Base-by-base conservation (phyloP, 2,888 invertebrate species). In the Aquatica leii region DNA sequence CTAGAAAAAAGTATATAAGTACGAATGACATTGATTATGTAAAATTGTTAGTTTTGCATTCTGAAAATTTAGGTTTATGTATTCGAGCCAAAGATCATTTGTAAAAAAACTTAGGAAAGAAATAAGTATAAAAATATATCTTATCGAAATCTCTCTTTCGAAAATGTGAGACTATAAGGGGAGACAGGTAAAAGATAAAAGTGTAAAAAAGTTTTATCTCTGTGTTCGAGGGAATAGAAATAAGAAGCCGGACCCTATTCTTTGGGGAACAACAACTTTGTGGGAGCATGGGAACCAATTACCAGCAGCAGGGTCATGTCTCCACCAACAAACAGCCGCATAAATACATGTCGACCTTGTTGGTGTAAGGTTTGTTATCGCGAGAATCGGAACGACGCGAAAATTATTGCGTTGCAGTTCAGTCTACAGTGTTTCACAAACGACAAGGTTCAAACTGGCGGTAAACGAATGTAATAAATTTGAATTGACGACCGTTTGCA, bases 271-370 rank as follows among this genome's bases (percentile, higher is more conserved):
- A 74, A 75, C 74, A 76, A 74, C 70, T 76, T 73, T 65, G 66
- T 68, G 69, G 70, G 62, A 72, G 73, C 73, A 69, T 69, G 70
- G 73, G 74, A 76, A 76, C 77, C 77, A 77, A 77, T 76, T 77
- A 77, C 74, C 70, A 70, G 66, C 66, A 68, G 70, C 69, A 70
- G 69, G 71, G 69, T 67, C 70, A 65, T 68, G 69, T 71, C 73
- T 70, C 70, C 69, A 58, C 69, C 72, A 72, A 75, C 74, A 76
- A 77, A 76, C 77, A 76, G 68, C 69, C 74, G 73, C 77, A 76
- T 76, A 76, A 76, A 76, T 76, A 76, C 71, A 74, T 71, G 71
- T 74, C 72, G 67, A 62, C 62, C 59, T 59, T 72, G 73, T 72
- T 71, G 67, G 70, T 71, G 60, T 53, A 66, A 66, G 62, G 70